Conservation (phyloP, 2,113 vertebrate species). For the Podiceps cristatus region DNA sequence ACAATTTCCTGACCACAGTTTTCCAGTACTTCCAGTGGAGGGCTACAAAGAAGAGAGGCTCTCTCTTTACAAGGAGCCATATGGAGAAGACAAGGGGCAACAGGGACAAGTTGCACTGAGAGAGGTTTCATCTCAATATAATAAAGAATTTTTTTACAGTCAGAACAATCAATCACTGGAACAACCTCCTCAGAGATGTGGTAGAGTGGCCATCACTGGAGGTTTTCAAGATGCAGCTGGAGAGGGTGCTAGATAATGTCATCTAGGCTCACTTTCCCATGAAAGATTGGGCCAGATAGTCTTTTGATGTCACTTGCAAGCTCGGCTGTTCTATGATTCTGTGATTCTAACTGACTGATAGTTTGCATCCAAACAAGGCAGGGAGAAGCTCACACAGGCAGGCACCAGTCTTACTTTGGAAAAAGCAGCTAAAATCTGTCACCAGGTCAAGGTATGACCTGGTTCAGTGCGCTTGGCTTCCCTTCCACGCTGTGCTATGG, state of each 20-base stretch:
- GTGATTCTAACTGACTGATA: not conserved
- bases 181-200: too few species aligned
- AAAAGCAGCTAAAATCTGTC: not conserved
- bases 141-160: too few species aligned
- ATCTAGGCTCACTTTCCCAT: not conserved
- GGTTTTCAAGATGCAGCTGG: not conserved
- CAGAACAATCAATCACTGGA: too few species aligned
- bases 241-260: not conserved
- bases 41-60: not conserved
- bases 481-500: not conserved
- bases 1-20: not conserved
- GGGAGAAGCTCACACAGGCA: not conserved
- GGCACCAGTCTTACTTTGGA: not conserved
- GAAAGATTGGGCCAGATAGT: not conserved
- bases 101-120: too few species aligned
- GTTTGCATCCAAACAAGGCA: not conserved
- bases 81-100: too few species aligned
- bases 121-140: too few species aligned
- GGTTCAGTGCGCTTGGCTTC: not conserved
- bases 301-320: not conserved
- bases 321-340: not conserved
- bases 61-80: not conserved
- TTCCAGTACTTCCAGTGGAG: not conserved
- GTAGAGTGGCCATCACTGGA: not conserved
- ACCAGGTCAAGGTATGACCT: too few species aligned